These are phyloP conservation scores for Argya squamiceps DNA, from an alignment of 2,797 vertebrate species.

Conservation along the genomic window DNA sequence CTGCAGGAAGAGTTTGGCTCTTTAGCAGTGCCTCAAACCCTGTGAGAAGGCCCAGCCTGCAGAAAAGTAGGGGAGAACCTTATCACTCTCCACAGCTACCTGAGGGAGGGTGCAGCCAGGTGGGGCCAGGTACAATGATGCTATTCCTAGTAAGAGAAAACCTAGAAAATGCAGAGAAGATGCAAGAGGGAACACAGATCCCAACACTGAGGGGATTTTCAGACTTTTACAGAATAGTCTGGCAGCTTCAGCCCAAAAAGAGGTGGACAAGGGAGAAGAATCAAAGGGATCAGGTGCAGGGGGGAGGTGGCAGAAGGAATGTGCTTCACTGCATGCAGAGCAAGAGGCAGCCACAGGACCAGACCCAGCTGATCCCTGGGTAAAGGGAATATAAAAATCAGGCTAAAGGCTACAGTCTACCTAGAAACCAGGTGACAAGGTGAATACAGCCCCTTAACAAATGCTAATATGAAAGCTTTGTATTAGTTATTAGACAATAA, in stretches of 20 bases:
- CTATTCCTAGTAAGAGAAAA: rapidly evolving
- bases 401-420: neutral
- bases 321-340: neutral
- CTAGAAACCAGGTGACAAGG: neutral
- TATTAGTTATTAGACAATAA: neutral
- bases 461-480: neutral
- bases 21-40: neutral
- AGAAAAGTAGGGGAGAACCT: neutral
- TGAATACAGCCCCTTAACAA: neutral
- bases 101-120: neutral
- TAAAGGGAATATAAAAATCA: neutral
- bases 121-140: rapidly evolving
- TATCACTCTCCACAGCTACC: neutral
- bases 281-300: neutral
- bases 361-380: neutral
- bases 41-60: neutral
- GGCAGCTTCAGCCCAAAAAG: neutral
- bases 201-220: neutral
- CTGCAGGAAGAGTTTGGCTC: neutral
- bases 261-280: neutral
- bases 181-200: neutral
- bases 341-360: neutral
- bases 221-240: neutral
- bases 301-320: neutral
- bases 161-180: neutral